A percentile compares a stretch with the other conserved stretches of the same genome.
Conservation (phyloP, 2,113 vertebrate genomes). For the Rafetus swinhoei region DNA sequence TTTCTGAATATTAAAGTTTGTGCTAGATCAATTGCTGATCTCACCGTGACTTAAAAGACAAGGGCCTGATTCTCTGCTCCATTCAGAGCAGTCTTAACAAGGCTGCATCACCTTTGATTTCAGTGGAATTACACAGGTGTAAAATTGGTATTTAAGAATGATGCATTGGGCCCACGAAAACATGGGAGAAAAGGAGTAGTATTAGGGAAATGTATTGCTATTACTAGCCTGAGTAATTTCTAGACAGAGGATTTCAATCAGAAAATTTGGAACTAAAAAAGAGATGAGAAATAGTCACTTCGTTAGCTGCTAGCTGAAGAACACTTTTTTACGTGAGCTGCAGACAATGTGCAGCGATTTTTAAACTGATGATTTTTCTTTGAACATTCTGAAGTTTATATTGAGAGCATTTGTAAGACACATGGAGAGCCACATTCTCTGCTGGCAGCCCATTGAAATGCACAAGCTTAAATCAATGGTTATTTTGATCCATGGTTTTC, state of each 20-base stretch:
- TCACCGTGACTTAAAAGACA: background rate
- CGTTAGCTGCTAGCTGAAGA: background rate
- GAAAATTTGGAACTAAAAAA: background rate
- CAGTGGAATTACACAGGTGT: background rate
- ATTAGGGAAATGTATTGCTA: background rate
- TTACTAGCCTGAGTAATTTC: background rate
- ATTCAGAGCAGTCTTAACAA: background rate
- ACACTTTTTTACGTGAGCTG: background rate
- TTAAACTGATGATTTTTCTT: background rate
- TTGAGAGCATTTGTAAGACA: background rate
- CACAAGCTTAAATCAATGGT: background rate
- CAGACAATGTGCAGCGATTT: background rate
- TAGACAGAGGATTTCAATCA: background rate
- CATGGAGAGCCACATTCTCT: background rate
- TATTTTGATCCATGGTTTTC: background rate
- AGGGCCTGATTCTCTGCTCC: background rate
- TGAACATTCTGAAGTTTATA: background rate
- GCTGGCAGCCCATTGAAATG: accelerated
- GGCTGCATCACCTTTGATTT: background rate
- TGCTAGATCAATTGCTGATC: background rate
- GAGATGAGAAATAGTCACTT: background rate
- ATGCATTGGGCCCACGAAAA: accelerated
- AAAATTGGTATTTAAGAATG: background rate
- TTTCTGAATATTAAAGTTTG: background rate
- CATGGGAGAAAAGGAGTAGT: background rate